Evolutionary conservation across 2,113 vertebrate species (phyloP).

Genomic region (Dicrurus megarhynchus): DNA sequence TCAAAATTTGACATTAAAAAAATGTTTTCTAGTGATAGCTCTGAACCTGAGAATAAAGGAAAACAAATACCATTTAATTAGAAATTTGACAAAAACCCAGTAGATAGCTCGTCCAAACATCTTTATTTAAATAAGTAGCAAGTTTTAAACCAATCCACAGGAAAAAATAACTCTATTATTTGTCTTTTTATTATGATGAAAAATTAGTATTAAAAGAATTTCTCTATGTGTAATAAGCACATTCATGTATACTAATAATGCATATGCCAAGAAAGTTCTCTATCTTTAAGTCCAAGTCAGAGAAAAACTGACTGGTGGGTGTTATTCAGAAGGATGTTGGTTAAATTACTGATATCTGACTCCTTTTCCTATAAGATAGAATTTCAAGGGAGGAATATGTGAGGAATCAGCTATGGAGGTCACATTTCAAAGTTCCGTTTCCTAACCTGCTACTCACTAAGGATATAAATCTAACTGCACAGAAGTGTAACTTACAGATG

Average conservation of each 20-base stretch:
- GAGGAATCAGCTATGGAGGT: neutral
- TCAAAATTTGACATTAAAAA: neutral
- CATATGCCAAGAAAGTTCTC: neutral
- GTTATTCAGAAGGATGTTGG: neutral
- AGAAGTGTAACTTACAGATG: neutral
- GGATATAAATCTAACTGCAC: neutral
- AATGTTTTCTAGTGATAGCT: neutral
- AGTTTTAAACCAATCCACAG: neutral
- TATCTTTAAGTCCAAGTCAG: neutral
- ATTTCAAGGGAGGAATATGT: neutral
- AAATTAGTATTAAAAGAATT: neutral
- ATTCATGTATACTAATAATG: neutral
- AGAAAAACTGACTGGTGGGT: neutral
- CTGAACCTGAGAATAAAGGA: neutral
- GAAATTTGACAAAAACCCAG: neutral
- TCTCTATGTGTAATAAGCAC: neutral
- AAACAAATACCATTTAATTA: neutral
- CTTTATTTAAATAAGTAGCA: neutral
- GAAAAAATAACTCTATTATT: fast-evolving
- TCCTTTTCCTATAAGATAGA: neutral
- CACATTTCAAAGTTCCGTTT: neutral
- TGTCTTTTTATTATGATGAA: neutral
- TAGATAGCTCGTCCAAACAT: neutral
- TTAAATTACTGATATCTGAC: neutral
- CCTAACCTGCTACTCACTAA: neutral